These are phyloP conservation scores for Calephelis nemesis DNA, from an alignment of 1,140 invertebrate species.

Conservation along the genomic window DNA sequence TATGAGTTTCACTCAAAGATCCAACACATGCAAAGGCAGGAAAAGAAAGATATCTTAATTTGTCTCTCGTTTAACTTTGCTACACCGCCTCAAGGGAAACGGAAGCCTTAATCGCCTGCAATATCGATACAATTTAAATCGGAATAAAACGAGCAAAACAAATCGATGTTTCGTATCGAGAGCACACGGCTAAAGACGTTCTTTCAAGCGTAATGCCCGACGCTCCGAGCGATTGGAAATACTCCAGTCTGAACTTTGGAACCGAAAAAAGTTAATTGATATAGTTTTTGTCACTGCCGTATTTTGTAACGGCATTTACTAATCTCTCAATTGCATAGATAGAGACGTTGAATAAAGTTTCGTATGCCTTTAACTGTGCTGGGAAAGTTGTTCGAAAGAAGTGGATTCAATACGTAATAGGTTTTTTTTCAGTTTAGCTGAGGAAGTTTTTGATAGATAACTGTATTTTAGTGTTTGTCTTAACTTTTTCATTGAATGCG, in stretches of 20 bases:
- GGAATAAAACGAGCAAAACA: slow-evolving; percentile 67
- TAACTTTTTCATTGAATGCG: too few relatives aligned
- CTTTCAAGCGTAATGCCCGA: slow-evolving; percentile 58
- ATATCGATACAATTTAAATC: slow-evolving; percentile 74
- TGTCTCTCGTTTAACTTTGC: slow-evolving; percentile 50
- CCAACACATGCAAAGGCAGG: too few relatives aligned
- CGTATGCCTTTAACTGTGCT: slow-evolving; percentile 38
- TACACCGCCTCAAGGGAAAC: slow-evolving; percentile 42
- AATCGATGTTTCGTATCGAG: slow-evolving; percentile 72
- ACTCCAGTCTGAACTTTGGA: slow-evolving; percentile 54
- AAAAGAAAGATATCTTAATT: slow-evolving; percentile 29
- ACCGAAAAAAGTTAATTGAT: slow-evolving; percentile 72
- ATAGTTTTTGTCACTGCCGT: slow-evolving; percentile 61
- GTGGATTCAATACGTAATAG: neutral
- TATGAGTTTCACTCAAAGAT: too few relatives aligned
- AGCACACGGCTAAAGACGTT: slow-evolving; percentile 73
- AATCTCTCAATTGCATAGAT: slow-evolving; percentile 50
- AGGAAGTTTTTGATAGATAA: too few relatives aligned
- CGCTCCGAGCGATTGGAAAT: slow-evolving; percentile 63
- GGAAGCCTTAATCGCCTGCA: slow-evolving; percentile 65
- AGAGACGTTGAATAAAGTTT: slow-evolving; percentile 37
- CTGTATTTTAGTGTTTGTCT: too few relatives aligned
- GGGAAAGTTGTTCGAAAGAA: slow-evolving; percentile 30
- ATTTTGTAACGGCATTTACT: slow-evolving; percentile 53
- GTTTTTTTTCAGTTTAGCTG: too few relatives aligned